Evolutionary conservation across 2,113 vertebrate genomes (phyloP), one percentile per base, ranked within the genome.

Genomic region (Microcebus murinus): DNA sequence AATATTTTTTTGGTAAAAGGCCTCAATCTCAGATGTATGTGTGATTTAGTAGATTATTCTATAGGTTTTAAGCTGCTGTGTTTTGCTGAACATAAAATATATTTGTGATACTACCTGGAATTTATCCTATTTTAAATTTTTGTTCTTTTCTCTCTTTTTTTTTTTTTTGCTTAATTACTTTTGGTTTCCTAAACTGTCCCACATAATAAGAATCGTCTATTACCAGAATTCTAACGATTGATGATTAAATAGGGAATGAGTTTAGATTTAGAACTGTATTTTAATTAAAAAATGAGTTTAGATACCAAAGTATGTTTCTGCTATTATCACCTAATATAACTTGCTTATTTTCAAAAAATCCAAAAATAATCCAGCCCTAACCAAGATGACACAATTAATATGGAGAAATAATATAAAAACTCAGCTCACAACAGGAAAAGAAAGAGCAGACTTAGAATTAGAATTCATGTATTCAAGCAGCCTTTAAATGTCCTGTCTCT

Each of bases 1-100:
- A 85, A 11, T 90, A 42, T 71, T 97, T 96, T 93, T 27, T 34
- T 88, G n/a, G 23, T 81, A 48, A 87, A 95, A 94, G 39, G 17
- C 34, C 27, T 85, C 34, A 36, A 12, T 94, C 59, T 86, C 57
- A 97, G 21, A 74, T 92, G 57, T 81, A 34, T 90, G 42, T 85
- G 48, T 52, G 34, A 42, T 63, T 85, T 61, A 79, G 7, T 77
- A 73, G 8, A 73, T 81, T 59, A 71, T 27, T 17, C 4, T 42
- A 34, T 91, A 39, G 27, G 29, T 83, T 94, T 96, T 95, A 91
- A 92, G 65, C 23, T 91, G 3, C 87, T 92, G 13, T n/a, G n/a
- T 96, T 89, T 73, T 68, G 9, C 52, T 80, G 18, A 94, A 15
- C 34, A n/a, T 94, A 88, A 89, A 77, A 83, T 74, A 0, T 92